Evolutionary conservation across 1,140 invertebrate genomes (phyloP).

Genomic region (Caenorhabditis briggsae): DNA sequence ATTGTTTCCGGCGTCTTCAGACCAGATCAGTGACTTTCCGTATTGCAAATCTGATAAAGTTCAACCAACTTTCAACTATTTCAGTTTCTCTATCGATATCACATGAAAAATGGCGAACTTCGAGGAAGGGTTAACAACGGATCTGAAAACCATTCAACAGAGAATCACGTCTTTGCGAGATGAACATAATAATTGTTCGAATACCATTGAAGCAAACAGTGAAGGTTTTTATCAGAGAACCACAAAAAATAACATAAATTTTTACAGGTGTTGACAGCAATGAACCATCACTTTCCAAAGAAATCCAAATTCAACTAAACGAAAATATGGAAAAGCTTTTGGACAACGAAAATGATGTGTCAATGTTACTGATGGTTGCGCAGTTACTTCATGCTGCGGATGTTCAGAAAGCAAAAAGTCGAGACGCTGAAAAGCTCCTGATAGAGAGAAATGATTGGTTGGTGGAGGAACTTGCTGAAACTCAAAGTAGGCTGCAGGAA

Average conservation of each 20-base stretch:
- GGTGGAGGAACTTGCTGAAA: slow-evolving; percentile 89
- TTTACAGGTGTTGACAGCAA: slow-evolving; percentile 80
- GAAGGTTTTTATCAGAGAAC: slow-evolving; percentile 83
- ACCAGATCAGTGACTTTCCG: too few relatives aligned
- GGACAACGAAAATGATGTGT: slow-evolving; percentile 68
- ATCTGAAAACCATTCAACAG: slow-evolving; percentile 88
- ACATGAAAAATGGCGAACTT: slow-evolving; percentile 81
- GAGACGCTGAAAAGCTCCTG: slow-evolving; percentile 91
- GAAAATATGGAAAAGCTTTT: slow-evolving; percentile 27
- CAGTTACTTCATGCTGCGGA: slow-evolving; percentile 93
- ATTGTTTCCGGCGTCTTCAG: too few relatives aligned
- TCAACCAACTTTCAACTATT: too few relatives aligned
- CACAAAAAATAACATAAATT: slow-evolving; percentile 81
- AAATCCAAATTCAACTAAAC: slow-evolving; percentile 57
- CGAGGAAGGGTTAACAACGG: slow-evolving; percentile 96
- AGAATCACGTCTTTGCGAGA: slow-evolving; percentile 91
- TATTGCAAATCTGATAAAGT: too few relatives aligned
- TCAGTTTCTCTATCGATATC: too few relatives aligned
- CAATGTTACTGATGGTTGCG: slow-evolving; percentile 94
- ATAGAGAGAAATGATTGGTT: slow-evolving; percentile 97
- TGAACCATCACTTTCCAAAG: slow-evolving; percentile 78
- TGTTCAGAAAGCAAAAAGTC: slow-evolving; percentile 98
- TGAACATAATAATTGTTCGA: slow-evolving; percentile 84
- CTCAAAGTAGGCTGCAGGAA: slow-evolving; percentile 64
- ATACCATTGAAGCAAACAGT: slow-evolving; percentile 38